Evolutionary conservation across 2,797 vertebrate genomes (phyloP), one percentile per base, ranked within the genome.

Genomic region (Tiaroga cobitis): DNA sequence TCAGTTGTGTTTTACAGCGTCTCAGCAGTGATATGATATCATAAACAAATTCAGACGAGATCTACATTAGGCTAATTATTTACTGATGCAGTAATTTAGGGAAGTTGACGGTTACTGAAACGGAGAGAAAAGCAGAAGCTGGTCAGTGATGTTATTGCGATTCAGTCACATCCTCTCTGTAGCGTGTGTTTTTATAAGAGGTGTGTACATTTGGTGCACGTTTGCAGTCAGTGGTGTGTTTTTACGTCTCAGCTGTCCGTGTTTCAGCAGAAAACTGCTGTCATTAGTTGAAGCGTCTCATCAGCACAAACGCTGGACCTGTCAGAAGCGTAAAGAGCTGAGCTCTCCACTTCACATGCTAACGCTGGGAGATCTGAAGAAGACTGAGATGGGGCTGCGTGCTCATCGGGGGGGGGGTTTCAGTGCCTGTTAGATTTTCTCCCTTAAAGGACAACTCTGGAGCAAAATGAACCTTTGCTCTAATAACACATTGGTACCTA

Each of bases 251-350:
- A 16, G 74, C 61, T 37, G 32, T 81, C 65, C 70, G 21, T 80
- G 56, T 76, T 76, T 70, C 59, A 51, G n/a, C 37, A 34, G 49
- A 84, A 84, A 67, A 39, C 49, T 54, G 65, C 75, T 78, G 63
- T 59, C 34, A 49, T 51, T 59, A 82, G 81, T n/a, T 61, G 41
- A 61, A 63, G 29, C 19, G 24, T 68, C 26, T 84, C 65, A 46
- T 84, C 75, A 70, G 83, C 83, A 84, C 43, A 84, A 78, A 77
- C 24, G 5, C 32, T 54, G 73, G 59, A 51, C 13, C 61, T 56
- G 34, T 76, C 81, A 70, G 13, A 56, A 82, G 37, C 37, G 59
- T 76, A 51, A 76, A 83, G 9, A 83, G 83, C 83, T 84, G 75
- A 79, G 74, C 65, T 70, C 34, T 54, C 41, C 72, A 37, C 70